phyloP scores from a whole-genome alignment of 2,797 vertebrate genomes.

The Okamejei kenojei region DNA sequence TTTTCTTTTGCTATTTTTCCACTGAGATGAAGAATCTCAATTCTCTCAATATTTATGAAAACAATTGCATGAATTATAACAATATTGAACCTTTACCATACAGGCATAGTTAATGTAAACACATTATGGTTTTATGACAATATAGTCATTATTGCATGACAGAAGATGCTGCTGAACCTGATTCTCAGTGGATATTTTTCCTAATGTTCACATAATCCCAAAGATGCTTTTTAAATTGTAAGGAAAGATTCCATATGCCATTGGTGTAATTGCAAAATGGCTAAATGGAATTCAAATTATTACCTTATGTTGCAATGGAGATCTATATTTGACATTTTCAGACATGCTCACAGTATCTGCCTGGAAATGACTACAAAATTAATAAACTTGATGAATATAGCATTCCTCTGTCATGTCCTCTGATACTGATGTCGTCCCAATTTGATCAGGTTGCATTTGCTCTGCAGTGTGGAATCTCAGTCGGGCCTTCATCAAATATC shows the following conservation, averaged over 20 bases:
- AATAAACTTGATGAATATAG: background rate
- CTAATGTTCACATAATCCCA: background rate
- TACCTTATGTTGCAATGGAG: too few relatives aligned
- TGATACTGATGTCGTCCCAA: background rate
- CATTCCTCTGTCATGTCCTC: too few relatives aligned
- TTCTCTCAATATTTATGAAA: background rate
- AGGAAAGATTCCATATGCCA: too few relatives aligned
- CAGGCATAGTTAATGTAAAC: background rate
- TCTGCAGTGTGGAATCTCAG: background rate
- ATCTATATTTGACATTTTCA: background rate
- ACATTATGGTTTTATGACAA: background rate
- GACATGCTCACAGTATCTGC: background rate
- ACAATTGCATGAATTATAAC: background rate
- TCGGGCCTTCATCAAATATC: too few relatives aligned
- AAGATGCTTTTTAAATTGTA: background rate
- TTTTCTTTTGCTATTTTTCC: background rate
- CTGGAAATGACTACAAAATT: background rate
- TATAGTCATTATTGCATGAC: background rate
- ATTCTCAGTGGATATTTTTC: background rate
- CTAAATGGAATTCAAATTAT: background rate
- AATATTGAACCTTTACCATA: background rate
- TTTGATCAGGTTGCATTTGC: background rate
- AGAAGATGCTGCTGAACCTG: background rate
- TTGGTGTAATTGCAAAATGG: background rate
- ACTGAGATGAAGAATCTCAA: background rate